Evolutionary conservation across 2,888 invertebrate genomes (phyloP).

Genomic region (Apodemia mormo): DNA sequence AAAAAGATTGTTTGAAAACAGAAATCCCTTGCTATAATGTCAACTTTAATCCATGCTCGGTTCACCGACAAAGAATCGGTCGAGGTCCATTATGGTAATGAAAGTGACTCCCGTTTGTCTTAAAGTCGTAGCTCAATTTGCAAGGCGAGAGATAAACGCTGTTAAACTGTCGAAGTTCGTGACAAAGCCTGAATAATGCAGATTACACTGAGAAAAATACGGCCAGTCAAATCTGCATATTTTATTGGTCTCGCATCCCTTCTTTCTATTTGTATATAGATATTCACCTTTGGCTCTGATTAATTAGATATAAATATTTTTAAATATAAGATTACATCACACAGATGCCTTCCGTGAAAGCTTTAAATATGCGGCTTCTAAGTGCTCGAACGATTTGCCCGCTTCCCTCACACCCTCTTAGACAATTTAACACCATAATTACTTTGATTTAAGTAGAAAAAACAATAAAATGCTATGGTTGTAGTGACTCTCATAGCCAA

Average conservation of each 20-base stretch:
- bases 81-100: constrained; percentile 79
- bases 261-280: constrained; percentile 54
- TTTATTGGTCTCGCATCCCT: constrained; percentile 76
- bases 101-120: constrained; percentile 81
- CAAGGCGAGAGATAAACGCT: constrained; percentile 82
- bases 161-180: constrained; percentile 82
- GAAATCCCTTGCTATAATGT: constrained; percentile 45
- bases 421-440: too few relatives aligned
- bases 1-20: constrained; percentile 26
- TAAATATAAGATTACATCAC: too few relatives aligned
- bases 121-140: constrained; percentile 82
- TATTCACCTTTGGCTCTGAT: constrained; percentile 34
- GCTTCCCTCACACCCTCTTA: too few relatives aligned
- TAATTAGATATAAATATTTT: too few relatives aligned
- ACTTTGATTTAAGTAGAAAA: too few relatives aligned
- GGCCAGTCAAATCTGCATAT: constrained; percentile 80
- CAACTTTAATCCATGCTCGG: constrained; percentile 63
- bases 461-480: too few relatives aligned
- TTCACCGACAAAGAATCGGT: constrained; percentile 76
- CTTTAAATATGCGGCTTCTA: too few relatives aligned
- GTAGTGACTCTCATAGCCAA: too few relatives aligned
- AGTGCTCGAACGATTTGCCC: too few relatives aligned
- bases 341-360: too few relatives aligned
- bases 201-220: constrained; percentile 81
- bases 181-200: constrained; percentile 82